phyloP scores from a whole-genome alignment of 1,140 invertebrate genomes.

The Ooceraea biroi region DNA sequence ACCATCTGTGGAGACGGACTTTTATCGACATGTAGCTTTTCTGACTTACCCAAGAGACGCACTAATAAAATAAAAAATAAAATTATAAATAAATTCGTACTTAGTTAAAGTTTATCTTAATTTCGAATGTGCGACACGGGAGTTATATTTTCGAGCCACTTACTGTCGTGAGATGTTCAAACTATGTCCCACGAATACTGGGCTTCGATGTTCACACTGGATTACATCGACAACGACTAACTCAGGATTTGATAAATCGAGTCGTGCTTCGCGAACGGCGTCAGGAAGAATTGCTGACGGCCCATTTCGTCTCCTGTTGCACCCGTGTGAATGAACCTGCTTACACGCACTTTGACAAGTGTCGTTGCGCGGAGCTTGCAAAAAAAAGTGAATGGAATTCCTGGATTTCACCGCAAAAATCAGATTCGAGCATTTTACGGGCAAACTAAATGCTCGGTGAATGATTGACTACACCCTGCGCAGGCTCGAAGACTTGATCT shows the following conservation, averaged over 20 bases:
- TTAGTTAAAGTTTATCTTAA: not conserved
- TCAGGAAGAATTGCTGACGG: constrained; percentile 60
- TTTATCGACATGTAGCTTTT: not conserved
- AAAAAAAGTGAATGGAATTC: constrained; percentile 23
- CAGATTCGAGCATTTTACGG: not conserved
- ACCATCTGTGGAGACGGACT: not conserved
- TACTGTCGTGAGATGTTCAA: not conserved
- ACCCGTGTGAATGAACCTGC: constrained; percentile 41
- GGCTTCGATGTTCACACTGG: constrained; percentile 42
- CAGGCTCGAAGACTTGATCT: not conserved
- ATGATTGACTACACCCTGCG: not conserved
- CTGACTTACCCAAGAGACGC: not conserved
- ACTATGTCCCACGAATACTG: not conserved
- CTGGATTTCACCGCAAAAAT: not conserved
- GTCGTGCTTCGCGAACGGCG: not conserved
- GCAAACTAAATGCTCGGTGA: not conserved
- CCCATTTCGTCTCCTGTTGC: constrained; percentile 53
- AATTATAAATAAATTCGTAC: not conserved
- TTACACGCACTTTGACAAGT: constrained; percentile 33
- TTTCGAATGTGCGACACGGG: not conserved
- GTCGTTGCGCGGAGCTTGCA: not conserved
- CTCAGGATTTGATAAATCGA: not conserved
- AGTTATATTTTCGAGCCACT: not conserved
- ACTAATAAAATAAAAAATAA: constrained; percentile 36
- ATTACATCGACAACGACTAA: constrained; percentile 52